These are phyloP conservation scores for Himalopsyche japonica DNA, from an alignment of 2,888 invertebrate species.

Conservation along the genomic window DNA sequence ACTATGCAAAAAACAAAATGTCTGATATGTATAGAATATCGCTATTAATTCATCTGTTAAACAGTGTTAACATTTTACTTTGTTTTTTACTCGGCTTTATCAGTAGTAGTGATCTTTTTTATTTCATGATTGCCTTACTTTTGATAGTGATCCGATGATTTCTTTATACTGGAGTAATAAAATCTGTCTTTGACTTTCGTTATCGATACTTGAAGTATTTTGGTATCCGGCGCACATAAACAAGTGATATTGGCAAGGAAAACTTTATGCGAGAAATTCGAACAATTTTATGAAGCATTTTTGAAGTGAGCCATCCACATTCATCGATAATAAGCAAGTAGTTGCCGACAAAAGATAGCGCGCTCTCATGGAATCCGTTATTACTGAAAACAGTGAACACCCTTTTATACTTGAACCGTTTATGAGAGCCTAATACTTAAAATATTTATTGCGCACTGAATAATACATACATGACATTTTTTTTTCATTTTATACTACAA, in stretches of 20 bases:
- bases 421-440: not conserved
- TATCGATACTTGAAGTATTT: not conserved
- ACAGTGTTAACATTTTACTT: not conserved
- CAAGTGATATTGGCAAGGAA: not conserved
- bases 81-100: not conserved
- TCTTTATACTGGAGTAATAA: not conserved
- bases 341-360: not conserved
- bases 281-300: not conserved
- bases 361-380: not conserved
- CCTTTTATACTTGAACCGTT: not conserved
- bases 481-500: too few species aligned
- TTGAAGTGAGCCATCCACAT: not conserved
- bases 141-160: not conserved
- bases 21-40: not conserved
- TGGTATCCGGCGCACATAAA: not conserved
- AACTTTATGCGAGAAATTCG: not conserved
- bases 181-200: not conserved
- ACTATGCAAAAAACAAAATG: not conserved
- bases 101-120: not conserved
- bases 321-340: not conserved
- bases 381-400: not conserved
- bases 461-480: too few species aligned
- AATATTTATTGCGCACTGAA: too few species aligned
- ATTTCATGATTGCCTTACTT: not conserved
- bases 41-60: not conserved